Percentiles rank a stretch among this genome's conserved stretches.
phyloP scores from a whole-genome alignment of 1,140 invertebrate genomes.

The Pseudomyrmex gracilis region DNA sequence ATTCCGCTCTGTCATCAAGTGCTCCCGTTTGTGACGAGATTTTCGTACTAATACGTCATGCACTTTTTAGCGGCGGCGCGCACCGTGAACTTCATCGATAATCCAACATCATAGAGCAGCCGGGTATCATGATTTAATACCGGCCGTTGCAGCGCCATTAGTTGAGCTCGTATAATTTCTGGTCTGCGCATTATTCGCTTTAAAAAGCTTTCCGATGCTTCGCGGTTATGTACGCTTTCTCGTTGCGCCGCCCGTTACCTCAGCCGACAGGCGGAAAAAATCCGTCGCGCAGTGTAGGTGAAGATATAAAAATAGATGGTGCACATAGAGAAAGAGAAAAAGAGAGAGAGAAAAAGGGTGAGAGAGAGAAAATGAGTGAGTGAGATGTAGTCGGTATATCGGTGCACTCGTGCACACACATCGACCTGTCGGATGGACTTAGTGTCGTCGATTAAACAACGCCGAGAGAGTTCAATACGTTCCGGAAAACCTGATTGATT shows the following conservation, averaged over 20 bases:
- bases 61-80: constrained; percentile 54
- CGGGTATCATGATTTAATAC: constrained; percentile 65
- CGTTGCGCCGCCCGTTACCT: constrained; percentile 32
- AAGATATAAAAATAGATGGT: constrained; percentile 47
- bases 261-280: constrained; percentile 47
- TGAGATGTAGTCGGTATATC: not conserved
- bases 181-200: constrained; percentile 51
- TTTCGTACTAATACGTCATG: constrained; percentile 38
- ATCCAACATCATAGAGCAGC: constrained; percentile 42
- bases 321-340: not conserved
- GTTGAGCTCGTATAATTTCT: constrained; percentile 56
- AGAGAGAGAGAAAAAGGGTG: too few relatives aligned
- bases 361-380: too few relatives aligned
- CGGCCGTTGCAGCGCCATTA: constrained; percentile 34
- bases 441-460: constrained; percentile 19
- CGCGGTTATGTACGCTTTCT: constrained; percentile 41
- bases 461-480: not conserved
- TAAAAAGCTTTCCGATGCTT: constrained; percentile 57
- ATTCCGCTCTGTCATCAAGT: constrained; percentile 4
- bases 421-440: constrained; percentile 11
- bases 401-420: not conserved
- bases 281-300: constrained; percentile 26
- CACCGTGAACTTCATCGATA: constrained; percentile 49
- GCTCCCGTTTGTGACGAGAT: not conserved
- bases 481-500: not conserved